These are phyloP conservation scores for Capitulum mitella DNA, from an alignment of 2,888 invertebrate genomes.

Conservation along the genomic window DNA sequence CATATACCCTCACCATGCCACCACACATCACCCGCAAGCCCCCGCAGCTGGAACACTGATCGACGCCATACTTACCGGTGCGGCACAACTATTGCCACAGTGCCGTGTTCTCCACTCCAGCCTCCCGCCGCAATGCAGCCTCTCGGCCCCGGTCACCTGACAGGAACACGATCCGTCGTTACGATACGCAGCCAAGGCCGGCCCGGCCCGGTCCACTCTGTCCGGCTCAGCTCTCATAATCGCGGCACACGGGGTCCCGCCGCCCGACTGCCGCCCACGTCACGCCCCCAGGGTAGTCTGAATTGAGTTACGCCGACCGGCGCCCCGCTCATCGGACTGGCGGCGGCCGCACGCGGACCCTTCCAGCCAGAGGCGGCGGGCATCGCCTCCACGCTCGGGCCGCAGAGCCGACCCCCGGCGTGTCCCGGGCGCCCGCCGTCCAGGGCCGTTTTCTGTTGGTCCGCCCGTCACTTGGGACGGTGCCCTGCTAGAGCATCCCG, in stretches of 20 bases:
- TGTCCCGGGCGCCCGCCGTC: not conserved
- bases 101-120: no score
- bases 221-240: not conserved
- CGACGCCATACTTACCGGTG: no score
- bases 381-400: constrained; percentile 3
- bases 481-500: constrained; percentile 6
- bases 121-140: no score
- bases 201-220: no score
- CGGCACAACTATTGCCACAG: no score
- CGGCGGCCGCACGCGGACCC: constrained; percentile 3
- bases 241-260: not conserved
- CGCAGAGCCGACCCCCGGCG: not conserved
- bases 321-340: constrained; percentile 9
- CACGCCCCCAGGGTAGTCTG: constrained; percentile 18
- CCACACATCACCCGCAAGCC: no score
- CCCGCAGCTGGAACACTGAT: no score
- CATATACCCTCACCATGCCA: no score
- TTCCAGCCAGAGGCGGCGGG: constrained; percentile 20
- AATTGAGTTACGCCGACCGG: constrained; percentile 4
- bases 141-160: no score
- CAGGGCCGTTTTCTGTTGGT: not conserved
- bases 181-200: no score
- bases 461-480: constrained; percentile 7
- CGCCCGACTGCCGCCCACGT: not conserved
- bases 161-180: no score